Evolutionary conservation across 2,113 vertebrate species (phyloP).

Genomic region (Hepsetus odoe): DNA sequence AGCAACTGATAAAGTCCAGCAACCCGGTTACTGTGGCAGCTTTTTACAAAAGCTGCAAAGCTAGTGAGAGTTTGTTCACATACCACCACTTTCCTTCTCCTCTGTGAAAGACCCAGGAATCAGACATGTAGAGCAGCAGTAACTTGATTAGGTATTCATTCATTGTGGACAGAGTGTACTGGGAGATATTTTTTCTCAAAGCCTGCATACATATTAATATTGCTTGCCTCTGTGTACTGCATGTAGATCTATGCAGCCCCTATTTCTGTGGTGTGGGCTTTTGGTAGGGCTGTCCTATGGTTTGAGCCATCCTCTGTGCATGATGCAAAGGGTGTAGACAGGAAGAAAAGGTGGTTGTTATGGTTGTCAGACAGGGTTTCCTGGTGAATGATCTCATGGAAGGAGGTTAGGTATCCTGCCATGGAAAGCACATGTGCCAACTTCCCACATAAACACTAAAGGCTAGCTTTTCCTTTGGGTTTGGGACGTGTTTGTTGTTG

Average conservation of each 20-base stretch:
- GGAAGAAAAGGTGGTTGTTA: conserved; percentile 62
- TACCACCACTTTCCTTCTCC: background rate
- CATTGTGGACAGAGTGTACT: background rate
- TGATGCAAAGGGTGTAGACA: conserved; percentile 53
- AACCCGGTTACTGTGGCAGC: background rate
- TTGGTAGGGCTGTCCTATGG: background rate
- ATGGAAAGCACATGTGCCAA: conserved; percentile 57
- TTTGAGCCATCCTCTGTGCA: background rate
- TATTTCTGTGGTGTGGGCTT: background rate
- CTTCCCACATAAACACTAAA: conserved; percentile 69
- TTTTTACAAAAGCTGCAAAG: background rate
- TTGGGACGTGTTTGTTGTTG: conserved; percentile 47
- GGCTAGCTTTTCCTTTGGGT: conserved; percentile 57
- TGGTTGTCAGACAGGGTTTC: conserved; percentile 72
- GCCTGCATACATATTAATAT: background rate
- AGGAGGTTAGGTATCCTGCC: conserved; percentile 48
- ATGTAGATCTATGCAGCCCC: background rate
- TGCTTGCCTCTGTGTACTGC: background rate
- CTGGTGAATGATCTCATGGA: conserved; percentile 63
- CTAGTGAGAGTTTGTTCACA: background rate
- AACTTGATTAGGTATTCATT: background rate
- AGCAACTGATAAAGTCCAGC: background rate
- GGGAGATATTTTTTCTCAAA: background rate
- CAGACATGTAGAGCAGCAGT: background rate
- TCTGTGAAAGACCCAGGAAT: background rate